Evolutionary conservation across 1,140 invertebrate species (phyloP).

Genomic region (Cydia pomonella): DNA sequence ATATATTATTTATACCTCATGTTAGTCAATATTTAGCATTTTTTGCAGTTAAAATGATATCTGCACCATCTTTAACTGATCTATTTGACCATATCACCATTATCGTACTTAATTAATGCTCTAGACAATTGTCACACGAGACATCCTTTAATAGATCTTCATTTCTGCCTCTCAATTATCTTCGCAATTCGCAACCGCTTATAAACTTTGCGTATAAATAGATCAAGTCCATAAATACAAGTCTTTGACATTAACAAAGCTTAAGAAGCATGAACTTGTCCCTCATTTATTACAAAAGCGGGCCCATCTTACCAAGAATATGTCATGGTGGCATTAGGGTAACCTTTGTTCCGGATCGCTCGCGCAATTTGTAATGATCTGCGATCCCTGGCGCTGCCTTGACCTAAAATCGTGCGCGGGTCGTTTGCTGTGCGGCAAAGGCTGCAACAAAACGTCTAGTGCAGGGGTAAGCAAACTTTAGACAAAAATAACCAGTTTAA

Average conservation of each 20-base stretch:
- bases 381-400: conserved; percentile 52
- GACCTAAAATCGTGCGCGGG: conserved; percentile 54
- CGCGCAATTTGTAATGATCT: conserved; percentile 65
- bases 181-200: not conserved
- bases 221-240: not conserved
- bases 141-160: conserved; percentile 13
- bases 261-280: conserved; percentile 8
- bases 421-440: conserved; percentile 35
- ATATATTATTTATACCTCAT: no score
- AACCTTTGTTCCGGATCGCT: conserved; percentile 39
- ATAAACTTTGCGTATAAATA: conserved; percentile 7
- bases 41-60: not conserved
- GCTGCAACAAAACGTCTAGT: not conserved
- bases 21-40: no score
- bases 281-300: conserved; percentile 17
- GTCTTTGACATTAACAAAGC: conserved; percentile 9
- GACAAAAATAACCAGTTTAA: not conserved
- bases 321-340: conserved; percentile 40
- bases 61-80: not conserved
- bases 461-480: not conserved
- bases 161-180: not conserved
- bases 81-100: not conserved
- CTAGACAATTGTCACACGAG: conserved; percentile 1
- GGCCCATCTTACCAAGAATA: not conserved
- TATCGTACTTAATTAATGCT: conserved; percentile 4